phyloP scores from a whole-genome alignment of 2,113 vertebrate genomes.

The Platichthys flesus region DNA sequence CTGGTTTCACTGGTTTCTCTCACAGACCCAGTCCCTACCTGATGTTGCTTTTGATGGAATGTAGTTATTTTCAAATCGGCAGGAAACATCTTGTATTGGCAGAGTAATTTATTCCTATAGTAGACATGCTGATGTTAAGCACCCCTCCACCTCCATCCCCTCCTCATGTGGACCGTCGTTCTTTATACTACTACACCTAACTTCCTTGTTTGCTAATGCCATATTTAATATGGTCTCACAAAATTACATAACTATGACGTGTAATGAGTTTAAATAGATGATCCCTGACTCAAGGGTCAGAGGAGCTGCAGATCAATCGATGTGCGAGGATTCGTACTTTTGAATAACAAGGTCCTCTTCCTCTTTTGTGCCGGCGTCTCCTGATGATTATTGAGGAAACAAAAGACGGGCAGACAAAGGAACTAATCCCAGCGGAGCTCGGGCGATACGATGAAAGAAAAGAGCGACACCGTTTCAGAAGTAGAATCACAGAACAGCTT shows the following conservation, averaged over 20 bases:
- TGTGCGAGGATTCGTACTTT: conserved; percentile 6
- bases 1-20: too few species aligned
- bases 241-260: background rate
- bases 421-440: conserved; percentile 30
- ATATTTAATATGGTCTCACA: background rate
- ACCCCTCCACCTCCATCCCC: too few species aligned
- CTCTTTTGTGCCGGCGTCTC: conserved; percentile 37
- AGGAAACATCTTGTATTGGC: too few species aligned
- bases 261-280: background rate
- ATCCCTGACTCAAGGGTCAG: background rate
- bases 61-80: too few species aligned
- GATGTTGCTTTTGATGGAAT: too few species aligned
- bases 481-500: conserved; percentile 10
- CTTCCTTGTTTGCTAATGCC: background rate
- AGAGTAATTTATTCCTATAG: too few species aligned
- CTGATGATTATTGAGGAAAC: conserved; percentile 51
- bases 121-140: too few species aligned
- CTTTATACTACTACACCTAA: background rate
- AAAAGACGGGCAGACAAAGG: conserved; percentile 43
- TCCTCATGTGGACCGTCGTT: too few species aligned
- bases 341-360: conserved; percentile 33
- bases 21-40: too few species aligned
- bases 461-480: conserved; percentile 4
- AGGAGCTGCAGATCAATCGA: conserved; percentile 8
- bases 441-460: conserved; percentile 13